Base-by-base conservation (phyloP, 2,888 invertebrate genomes). In the Argyresthia goedartella region DNA sequence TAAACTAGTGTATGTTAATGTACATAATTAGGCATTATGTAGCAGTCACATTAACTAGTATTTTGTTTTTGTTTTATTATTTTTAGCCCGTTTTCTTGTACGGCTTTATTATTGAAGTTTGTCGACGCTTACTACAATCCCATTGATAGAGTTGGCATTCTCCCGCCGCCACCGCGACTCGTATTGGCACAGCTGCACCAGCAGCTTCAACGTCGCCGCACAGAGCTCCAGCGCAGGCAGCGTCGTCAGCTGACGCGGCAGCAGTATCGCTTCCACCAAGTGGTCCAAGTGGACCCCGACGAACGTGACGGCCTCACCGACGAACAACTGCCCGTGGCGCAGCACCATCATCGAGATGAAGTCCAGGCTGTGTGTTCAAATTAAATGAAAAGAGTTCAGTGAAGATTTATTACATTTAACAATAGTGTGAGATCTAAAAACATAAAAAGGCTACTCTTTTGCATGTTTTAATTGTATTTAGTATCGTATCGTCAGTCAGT, bases 281-380 rank as follows among this genome's bases (percentile, higher is more conserved):
- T 90, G 86, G 52, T 90, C 88, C 57, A 91, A 86, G 57, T 91
- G 90, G 4, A 91, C 88, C 0, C 90, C 90, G 2, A 91, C 88
- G 62, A 91, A 92, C 0, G 88, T 87, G 8, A 91, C 80, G 4
- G 88, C 88, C 15, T 88, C 88, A 15, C 84, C 81, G 0, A 90
- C 79, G 58, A 90, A 90, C 60, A 87, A 84, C 65, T 88, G 84
- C 0, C 88, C 88, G 59, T 91, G 90, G 57, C 88, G 89, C 72
- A 89, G 87, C 34, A 90, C 81, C 73, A 91, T 81, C 66, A 87
- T 87, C 0, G 89, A 88, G 45, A 90, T 88, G 52, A 91, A 82
- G 58, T 90, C 89, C 54, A 91, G 82, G 55, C 90, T 89, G 49
- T 87, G 82, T 0, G 81, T n/a, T n/a, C n/a, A n/a, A n/a, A n/a